phyloP scores from a whole-genome alignment of 2,797 vertebrate genomes.

The Malacoctenus gilli region DNA sequence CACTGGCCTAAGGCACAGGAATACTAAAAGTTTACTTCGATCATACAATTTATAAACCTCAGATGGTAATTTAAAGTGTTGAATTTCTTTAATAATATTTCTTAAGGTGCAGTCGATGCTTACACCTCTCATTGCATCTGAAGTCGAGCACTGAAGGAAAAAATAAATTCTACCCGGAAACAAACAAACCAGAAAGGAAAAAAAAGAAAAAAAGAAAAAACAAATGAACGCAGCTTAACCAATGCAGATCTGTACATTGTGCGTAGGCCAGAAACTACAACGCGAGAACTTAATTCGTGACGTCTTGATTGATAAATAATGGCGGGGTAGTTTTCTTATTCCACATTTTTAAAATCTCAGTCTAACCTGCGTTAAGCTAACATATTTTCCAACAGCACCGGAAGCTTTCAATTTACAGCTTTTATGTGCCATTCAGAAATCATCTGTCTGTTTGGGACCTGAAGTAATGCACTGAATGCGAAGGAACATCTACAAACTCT shows the following conservation, averaged over 20 bases:
- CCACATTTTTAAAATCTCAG: conserved; percentile 22
- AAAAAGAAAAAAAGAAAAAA: conserved; percentile 27
- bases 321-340: conserved; percentile 23
- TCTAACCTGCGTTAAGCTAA: conserved; percentile 30
- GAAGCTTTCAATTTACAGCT: too few species aligned
- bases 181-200: too few species aligned
- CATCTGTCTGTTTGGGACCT: conserved; percentile 13
- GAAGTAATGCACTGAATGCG: conserved; percentile 24
- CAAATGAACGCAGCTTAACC: conserved; percentile 50
- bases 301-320: conserved; percentile 35
- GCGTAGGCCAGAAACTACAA: conserved; percentile 62
- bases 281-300: conserved; percentile 41
- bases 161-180: conserved; percentile 42
- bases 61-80: conserved; percentile 67
- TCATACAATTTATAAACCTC: conserved; percentile 73
- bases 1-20: conserved; percentile 85
- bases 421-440: conserved; percentile 24
- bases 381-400: conserved; percentile 5
- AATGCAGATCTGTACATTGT: conserved; percentile 75
- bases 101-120: conserved; percentile 74
- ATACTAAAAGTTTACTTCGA: conserved; percentile 79
- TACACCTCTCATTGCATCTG: conserved; percentile 68
- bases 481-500: conserved; percentile 8
- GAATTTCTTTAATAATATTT: conserved; percentile 64
- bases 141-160: conserved; percentile 67